Conservation (phyloP, 2,113 vertebrate species). For the Halichoerus grypus region DNA sequence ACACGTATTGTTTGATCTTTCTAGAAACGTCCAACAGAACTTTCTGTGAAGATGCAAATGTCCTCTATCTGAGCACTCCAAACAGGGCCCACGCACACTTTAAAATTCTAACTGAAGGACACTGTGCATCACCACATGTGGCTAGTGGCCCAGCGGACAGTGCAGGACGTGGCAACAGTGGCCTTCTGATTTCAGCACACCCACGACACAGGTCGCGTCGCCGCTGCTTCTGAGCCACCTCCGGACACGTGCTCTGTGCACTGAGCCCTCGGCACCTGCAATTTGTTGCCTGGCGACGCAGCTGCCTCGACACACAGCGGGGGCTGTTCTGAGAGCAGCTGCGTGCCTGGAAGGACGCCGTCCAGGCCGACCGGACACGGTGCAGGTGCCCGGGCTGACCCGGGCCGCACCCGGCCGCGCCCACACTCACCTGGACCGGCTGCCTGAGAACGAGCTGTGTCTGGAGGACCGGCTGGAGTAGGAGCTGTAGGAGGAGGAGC, state of each 20-base stretch:
- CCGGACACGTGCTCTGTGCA: background rate
- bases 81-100: rapidly evolving
- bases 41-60: background rate
- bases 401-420: too few species aligned
- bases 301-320: background rate
- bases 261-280: background rate
- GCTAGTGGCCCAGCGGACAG: background rate
- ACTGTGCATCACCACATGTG: rapidly evolving
- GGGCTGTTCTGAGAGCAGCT: background rate
- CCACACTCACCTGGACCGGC: slow-evolving; percentile 90
- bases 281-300: background rate
- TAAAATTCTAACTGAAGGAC: rapidly evolving
- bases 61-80: too few species aligned
- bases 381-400: too few species aligned
- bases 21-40: too few species aligned
- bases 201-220: background rate
- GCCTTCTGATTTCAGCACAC: background rate
- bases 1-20: background rate
- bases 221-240: background rate
- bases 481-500: slow-evolving; percentile 96
- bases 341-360: too few species aligned
- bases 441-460: slow-evolving; percentile 97
- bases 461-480: slow-evolving; percentile 97
- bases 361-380: too few species aligned
- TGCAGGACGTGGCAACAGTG: rapidly evolving